Base-by-base conservation (phyloP, 2,797 vertebrate species). In the Enteromius thamalakanensis region DNA sequence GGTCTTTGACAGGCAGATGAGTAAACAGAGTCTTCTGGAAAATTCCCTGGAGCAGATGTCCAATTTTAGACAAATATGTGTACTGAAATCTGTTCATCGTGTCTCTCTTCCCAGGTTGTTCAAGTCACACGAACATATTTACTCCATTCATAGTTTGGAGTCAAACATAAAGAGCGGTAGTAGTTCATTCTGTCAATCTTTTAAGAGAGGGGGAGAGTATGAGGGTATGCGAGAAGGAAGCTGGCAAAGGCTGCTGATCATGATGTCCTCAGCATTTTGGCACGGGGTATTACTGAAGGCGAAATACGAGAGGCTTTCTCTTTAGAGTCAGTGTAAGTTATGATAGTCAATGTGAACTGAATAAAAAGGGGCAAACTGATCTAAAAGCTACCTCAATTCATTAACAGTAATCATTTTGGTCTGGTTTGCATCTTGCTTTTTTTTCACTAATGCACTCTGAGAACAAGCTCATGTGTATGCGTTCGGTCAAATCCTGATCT, bases 31-130 rank as follows among this genome's bases (percentile, higher is more conserved):
- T 62, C 64, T 76, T 84, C 71, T 76, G 78, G 77, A 80, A 83
- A 86, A 83, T 65, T 71, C 77, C 81, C 85, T 55, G 40, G 49
- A 79, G 85, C 81, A 26, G 40, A 72, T 78, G 53, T 70, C 76
- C 81, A 83, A 58, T 81, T 86, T 80, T 45, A 55, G 69, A 65
- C 47, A 68, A 60, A 68, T 74, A 67, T 58, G 65, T 76, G 55
- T 71, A 71, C 78, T 71, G 69, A 42, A 53, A 14, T 53, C 40
- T 51, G 19, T 21, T 76, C 37, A 60, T 76, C 62, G 60, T 23
- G 34, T 55, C 49, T 76, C 70, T 71, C 15, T 71, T 10, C 40
- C 32, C 58, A 37, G 64, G 14, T 71, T 64, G 37, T 42, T 40
- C 75, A 29, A 45, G 23, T 42, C 45, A 23, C 37, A 47, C 1